Base-by-base conservation (phyloP, 1,140 invertebrate genomes). In the Leptopilina clavipes region DNA sequence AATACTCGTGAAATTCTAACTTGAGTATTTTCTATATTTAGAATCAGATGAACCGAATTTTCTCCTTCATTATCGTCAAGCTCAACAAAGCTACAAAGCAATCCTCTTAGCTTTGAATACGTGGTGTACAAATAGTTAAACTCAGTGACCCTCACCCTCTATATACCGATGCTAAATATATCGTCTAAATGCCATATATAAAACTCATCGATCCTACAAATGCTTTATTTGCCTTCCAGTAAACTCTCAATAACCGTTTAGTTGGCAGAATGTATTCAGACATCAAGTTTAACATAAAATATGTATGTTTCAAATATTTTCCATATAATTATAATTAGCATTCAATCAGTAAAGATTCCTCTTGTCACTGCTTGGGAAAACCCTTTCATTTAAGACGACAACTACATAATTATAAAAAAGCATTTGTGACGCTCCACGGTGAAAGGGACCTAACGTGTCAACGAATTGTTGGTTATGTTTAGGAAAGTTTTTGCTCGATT, bases 61-160 rank as follows among this genome's bases (percentile, higher is more conserved):
- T n/a, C 59, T 65, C 59, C 59, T 65, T 22, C 59, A 65, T 31
- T 65, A 31, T 65, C 59, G 25, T 65, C 12, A 65, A 14, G 25
- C 59, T 65, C 14, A 65, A 65, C 59, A 31, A 65, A 65, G 59
- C 14, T 31, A 65, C 59, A 31, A 65, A 65, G 22, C 59, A 31
- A 65, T 65, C 59, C 22, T 65, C 59, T 65, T 65, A 65, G 56
- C 56, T 65, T 65, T 31, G 59, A 22, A 65, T 65, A 65, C 59
- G 25, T 12, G 59, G 22, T 65, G 19, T 65, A 37, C 59, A 65
- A 65, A 65, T 54, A 54, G 52, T 54, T 54, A 19, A 54, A 19
- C 52, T 54, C 52, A 7, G 19, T 65, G 59, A 65, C 59, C 59
- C 59, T 65, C 25, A 65, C 56, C 56, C 56, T 65, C 56, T 65